Evolutionary conservation across 2,797 vertebrate species (phyloP), one percentile per base, ranked within the genome.

Genomic region (Thalassophryne amazonica): DNA sequence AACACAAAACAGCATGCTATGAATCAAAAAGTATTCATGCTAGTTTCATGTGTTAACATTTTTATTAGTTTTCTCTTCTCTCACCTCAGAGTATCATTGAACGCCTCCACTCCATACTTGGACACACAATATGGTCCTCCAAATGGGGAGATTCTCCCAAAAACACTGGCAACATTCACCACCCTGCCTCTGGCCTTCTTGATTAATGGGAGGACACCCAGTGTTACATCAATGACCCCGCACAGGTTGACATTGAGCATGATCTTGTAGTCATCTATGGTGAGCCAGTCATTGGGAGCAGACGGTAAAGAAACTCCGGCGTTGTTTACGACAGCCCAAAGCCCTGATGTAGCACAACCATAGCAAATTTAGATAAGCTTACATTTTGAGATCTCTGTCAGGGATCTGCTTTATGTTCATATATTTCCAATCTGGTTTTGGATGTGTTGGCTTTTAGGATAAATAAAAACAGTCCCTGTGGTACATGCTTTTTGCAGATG

Each of bases 301-400:
- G 85, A 65, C 0, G 89, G 87, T 6, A 75, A 1, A 1, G 73
- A 30, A 7, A 91, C 59, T 2, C 91, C 91, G 0, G 91, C 90
- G 0, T 92, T 91, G 64, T 92, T 91, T 12, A 92, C 87, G 2
- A 92, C 77, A 0, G 80, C 88, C 91, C 91, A 92, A 7, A 92
- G 71, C 28, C 90, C 91, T 92, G 62, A 0, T 56, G 31, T 2
- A 14, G 28, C 17, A 60, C 5, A 33, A 38, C 6, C 4, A 41
- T 37, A 45, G 42, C 11, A 4, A n/a, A n/a, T n/a, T n/a, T n/a
- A 5, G 8, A 32, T 3, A 2, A 27, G 27, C 11, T n/a, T 6
- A 4, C n/a, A n/a, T n/a, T n/a, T n/a, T n/a, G n/a, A n/a, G n/a
- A n/a, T n/a, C n/a, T n/a, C n/a, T n/a, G n/a, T n/a, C n/a, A n/a